These are phyloP conservation scores for Oedothorax gibbosus DNA, from an alignment of 1,140 invertebrate species.

Conservation along the genomic window DNA sequence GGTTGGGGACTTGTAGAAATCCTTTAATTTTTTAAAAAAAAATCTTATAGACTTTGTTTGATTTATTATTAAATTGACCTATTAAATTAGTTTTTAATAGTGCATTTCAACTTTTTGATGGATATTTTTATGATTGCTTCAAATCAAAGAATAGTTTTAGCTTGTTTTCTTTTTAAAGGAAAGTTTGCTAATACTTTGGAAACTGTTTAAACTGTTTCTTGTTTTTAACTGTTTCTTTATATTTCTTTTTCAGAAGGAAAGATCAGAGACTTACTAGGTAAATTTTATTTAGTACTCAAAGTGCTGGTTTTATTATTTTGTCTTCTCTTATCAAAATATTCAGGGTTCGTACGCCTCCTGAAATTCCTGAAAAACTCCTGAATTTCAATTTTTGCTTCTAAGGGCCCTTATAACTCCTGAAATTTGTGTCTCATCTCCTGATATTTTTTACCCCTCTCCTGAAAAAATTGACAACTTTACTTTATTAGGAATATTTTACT, in stretches of 20 bases:
- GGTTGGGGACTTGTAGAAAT: no score
- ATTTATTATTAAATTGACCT: no score
- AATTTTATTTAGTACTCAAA: not conserved
- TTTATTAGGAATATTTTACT: no score
- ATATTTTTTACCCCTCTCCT: no score
- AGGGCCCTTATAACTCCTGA: no score
- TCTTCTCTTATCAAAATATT: not conserved
- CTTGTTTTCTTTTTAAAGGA: not conserved
- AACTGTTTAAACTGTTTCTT: not conserved
- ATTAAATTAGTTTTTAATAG: not conserved
- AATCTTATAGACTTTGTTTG: no score
- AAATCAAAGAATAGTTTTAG: not conserved
- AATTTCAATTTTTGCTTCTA: no score
- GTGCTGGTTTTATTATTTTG: not conserved
- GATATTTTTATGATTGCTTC: not conserved
- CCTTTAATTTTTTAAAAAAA: no score
- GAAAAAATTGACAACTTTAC: no score
- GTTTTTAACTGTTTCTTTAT: not conserved
- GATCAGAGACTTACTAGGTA: constrained; percentile 61
- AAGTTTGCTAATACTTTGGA: not conserved
- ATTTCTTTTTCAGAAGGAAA: constrained; percentile 49
- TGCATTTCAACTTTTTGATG: not conserved
- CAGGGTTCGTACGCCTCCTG: not conserved
- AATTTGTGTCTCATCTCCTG: no score
- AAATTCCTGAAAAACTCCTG: not conserved